Evolutionary conservation across 2,888 invertebrate species (phyloP), one percentile per base, ranked within the genome.

Genomic region (Callosobruchus maculatus): DNA sequence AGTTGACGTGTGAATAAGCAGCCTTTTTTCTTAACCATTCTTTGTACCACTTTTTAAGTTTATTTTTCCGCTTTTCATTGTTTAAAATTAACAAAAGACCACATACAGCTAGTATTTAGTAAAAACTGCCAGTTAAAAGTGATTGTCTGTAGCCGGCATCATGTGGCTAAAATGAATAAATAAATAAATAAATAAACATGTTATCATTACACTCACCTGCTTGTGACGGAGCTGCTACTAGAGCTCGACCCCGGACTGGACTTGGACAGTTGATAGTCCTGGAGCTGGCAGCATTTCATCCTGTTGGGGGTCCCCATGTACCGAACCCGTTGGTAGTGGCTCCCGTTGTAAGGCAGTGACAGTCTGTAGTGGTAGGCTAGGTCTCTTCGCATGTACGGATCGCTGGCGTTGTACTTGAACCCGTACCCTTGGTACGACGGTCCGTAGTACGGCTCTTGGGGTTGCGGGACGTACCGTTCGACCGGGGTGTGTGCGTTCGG

Each of bases 401-500:
- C 91, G 66, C 87, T 88, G 0, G 88, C 84, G 70, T 79, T 88
- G 76, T 74, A 77, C 70, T 79, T 79, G 73, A 73, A 77, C n/a
- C 78, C 82, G 79, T 86, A 86, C 18, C 80, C 76, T 73, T 83
- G 83, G 75, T 84, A 83, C 71, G 81, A 75, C 1, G 21, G 13
- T 78, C 89, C 89, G 80, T 90, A 90, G 85, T 90, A 90, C 70
- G 89, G 89, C 79, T 90, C 90, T 73, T 89, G 89, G 20, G 77
- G 90, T 81, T 91, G 89, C 74, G 93, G 92, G 79, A 93, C 92
- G 85, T 93, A 93, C 81, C 93, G 90, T 87, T 93, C 93, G 79
- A 92, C 92, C 20, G 93, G 92, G 82, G 92, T 91, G 86, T 93
- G 93, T 20, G 92, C 92, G 76, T 92, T 91, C 5, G 92, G 91